These are phyloP conservation scores for Drosophila sechellia DNA, from an alignment of 1,140 invertebrate species.

Conservation along the genomic window DNA sequence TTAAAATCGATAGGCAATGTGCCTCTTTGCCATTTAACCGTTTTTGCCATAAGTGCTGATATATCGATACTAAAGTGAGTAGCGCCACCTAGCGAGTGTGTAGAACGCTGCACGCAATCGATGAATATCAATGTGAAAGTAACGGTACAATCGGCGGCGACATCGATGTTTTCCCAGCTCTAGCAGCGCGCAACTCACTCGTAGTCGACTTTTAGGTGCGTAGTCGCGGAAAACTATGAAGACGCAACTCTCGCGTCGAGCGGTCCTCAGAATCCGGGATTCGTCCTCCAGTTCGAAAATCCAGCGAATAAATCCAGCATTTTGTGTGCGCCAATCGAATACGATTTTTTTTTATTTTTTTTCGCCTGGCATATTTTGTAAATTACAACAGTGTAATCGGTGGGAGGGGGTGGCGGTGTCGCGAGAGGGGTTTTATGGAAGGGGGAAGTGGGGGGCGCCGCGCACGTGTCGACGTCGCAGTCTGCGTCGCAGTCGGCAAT, in stretches of 20 bases:
- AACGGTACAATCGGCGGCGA: background rate
- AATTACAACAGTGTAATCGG: constrained; percentile 13
- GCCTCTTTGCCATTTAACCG: background rate
- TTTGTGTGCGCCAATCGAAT: constrained; percentile 34
- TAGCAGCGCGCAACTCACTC: constrained; percentile 28
- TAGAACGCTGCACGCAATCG: background rate
- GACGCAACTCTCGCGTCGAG: constrained; percentile 54
- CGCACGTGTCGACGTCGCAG: constrained; percentile 16
- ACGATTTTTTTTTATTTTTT: constrained; percentile 4
- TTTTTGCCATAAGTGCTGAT: background rate
- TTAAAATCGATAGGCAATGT: background rate
- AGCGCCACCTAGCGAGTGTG: background rate
- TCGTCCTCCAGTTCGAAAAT: constrained; percentile 30
- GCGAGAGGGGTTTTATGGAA: background rate
- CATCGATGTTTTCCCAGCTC: background rate
- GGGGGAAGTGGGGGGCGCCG: constrained; percentile 2
- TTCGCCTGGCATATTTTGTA: constrained; percentile 12
- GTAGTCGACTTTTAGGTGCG: constrained; percentile 84
- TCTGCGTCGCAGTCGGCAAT: constrained; percentile 35
- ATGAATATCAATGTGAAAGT: background rate
- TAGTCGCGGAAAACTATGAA: constrained; percentile 54
- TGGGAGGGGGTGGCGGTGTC: background rate
- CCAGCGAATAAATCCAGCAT: constrained; percentile 27
- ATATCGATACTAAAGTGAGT: background rate
- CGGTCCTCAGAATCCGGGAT: constrained; percentile 32